These are phyloP conservation scores for Plecotus auritus DNA, from an alignment of 2,113 vertebrate species.

Conservation along the genomic window DNA sequence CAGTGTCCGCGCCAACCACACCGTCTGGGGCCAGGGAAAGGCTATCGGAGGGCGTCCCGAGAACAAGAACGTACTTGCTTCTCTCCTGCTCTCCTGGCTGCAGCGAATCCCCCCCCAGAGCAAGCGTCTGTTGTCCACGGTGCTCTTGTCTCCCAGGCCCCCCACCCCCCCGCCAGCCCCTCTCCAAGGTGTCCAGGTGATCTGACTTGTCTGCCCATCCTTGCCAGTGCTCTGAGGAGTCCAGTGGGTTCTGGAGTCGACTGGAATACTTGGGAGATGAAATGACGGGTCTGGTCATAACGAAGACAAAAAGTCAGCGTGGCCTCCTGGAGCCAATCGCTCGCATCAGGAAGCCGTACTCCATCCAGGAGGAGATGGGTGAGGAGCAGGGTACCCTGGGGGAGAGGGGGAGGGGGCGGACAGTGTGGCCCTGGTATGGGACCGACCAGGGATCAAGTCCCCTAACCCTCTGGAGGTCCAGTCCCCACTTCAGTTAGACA, in stretches of 20 bases:
- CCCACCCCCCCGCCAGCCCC: not conserved
- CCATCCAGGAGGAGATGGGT: conserved; percentile 85
- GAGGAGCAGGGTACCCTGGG: not conserved
- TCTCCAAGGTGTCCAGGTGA: not conserved
- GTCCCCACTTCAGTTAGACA: not conserved
- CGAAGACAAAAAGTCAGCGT: conserved; percentile 85
- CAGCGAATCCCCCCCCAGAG: not conserved
- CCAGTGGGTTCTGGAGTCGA: conserved; percentile 89
- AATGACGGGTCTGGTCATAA: conserved; percentile 84
- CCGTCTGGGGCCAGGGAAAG: not conserved
- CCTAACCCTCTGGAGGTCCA: not conserved
- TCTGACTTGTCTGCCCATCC: not conserved
- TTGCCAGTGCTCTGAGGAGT: conserved; percentile 80
- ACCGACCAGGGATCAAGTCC: not conserved
- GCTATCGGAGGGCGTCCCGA: not conserved
- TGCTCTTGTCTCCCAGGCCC: not conserved
- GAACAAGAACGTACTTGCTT: not conserved
- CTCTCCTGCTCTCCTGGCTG: not conserved
- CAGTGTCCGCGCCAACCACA: not conserved
- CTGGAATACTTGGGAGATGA: conserved; percentile 88
- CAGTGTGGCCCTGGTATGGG: not conserved
- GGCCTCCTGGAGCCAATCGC: conserved; percentile 82
- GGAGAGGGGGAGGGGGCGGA: not conserved
- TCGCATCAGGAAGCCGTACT: conserved; percentile 81
- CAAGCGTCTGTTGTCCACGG: not conserved